Base-by-base conservation (phyloP, 2,797 vertebrate genomes). In the Megalops cyprinoides region DNA sequence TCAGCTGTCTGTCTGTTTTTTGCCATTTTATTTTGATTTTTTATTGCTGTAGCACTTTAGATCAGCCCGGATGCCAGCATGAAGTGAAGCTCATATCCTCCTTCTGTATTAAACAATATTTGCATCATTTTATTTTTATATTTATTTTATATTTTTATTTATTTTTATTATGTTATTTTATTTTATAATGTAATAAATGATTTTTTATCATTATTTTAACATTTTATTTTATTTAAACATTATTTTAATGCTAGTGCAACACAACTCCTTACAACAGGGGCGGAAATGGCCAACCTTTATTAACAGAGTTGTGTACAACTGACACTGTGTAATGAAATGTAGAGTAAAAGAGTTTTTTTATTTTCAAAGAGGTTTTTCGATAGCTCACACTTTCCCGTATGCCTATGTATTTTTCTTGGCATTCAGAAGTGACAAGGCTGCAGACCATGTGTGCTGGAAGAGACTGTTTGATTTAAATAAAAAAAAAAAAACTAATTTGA, bases 401-500 rank as follows among this genome's bases (percentile, higher is more conserved):
- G 31, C n/a, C n/a, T n/a, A n/a, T n/a, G n/a, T n/a, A n/a, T n/a
- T n/a, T n/a, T n/a, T n/a, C n/a, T n/a, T n/a, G n/a, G n/a, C n/a
- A n/a, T n/a, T n/a, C n/a, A n/a, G n/a, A n/a, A n/a, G n/a, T n/a
- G n/a, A n/a, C n/a, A n/a, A n/a, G n/a, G n/a, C n/a, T n/a, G n/a
- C n/a, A n/a, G n/a, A n/a, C 67, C 37, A 71, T 71, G 67, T 44
- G 67, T n/a, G 67, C 37, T 9, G 67, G 1, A 71, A 23, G 20
- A 71, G 39, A 71, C 67, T 42, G 67, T 39, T 71, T 37, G 67
- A 20, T 71, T 71, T 39, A 71, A n/a, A n/a, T n/a, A n/a, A n/a
- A n/a, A 23, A 71, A 71, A 71, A 71, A 71, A 23, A 7, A n/a
- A n/a, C n/a, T n/a, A n/a, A 92, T 86, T 91, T 92, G 92, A 93